A percentile compares a stretch with the other conserved stretches of the same genome.
These are phyloP conservation scores for Anagrus nilaparvatae DNA, from an alignment of 1,140 invertebrate genomes.

Conservation along the genomic window DNA sequence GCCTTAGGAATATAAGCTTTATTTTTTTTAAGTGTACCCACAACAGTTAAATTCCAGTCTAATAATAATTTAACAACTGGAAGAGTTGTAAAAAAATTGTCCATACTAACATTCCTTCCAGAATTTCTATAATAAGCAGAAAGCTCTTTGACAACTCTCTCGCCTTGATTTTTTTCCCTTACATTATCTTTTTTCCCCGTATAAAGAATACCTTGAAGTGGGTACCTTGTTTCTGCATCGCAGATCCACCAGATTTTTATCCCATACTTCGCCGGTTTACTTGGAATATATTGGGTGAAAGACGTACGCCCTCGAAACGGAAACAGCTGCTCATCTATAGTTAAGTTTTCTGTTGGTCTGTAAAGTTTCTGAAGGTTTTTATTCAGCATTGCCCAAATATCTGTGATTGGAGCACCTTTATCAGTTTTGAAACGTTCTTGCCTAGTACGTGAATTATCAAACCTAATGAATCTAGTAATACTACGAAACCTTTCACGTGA, in stretches of 20 bases:
- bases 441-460: conserved; percentile 23
- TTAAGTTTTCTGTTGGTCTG: conserved; percentile 17
- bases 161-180: conserved; percentile 17
- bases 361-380: conserved; percentile 13
- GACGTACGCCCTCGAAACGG: conserved; percentile 29
- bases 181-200: conserved; percentile 19
- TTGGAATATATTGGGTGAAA: conserved; percentile 36
- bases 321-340: conserved; percentile 25
- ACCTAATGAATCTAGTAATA: conserved; percentile 24
- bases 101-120: conserved; percentile 20
- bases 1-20: conserved; percentile 21
- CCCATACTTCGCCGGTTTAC: conserved; percentile 40
- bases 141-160: conserved; percentile 18
- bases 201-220: conserved; percentile 20
- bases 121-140: conserved; percentile 13
- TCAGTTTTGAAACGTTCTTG: conserved; percentile 17
- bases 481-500: conserved; percentile 18
- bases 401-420: conserved; percentile 20
- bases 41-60: conserved; percentile 19
- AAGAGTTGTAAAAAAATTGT: conserved; percentile 22
- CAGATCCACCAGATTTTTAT: conserved; percentile 36
- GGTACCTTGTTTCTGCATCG: conserved; percentile 22
- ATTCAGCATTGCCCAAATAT: conserved; percentile 19
- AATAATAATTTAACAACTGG: conserved; percentile 17
- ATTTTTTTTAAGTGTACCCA: conserved; percentile 24